Evolutionary conservation across 1,140 invertebrate genomes (phyloP).

Genomic region (Heliconius hermathena): DNA sequence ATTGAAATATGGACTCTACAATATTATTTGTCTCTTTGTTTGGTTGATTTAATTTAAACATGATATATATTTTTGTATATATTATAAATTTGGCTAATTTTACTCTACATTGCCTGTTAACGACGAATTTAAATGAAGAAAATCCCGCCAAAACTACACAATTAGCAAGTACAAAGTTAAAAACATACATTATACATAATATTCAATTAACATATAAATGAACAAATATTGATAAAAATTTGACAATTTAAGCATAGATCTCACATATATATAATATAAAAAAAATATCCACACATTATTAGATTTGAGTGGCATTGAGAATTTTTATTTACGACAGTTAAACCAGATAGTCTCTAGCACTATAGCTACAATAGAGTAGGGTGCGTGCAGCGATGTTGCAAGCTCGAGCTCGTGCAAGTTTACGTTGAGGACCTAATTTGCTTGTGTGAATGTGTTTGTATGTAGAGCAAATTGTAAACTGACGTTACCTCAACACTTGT

Average conservation of each 20-base stretch:
- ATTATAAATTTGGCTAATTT: no score
- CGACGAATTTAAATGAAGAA: background rate
- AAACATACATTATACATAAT: no score
- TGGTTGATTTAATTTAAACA: background rate
- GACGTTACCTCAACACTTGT: background rate
- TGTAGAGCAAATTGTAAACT: slow-evolving; percentile 22
- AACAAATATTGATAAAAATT: no score
- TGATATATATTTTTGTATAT: background rate
- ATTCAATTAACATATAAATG: no score
- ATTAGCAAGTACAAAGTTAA: no score
- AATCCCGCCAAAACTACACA: background rate
- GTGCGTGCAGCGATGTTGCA: slow-evolving; percentile 35
- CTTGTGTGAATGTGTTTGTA: background rate
- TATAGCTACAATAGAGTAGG: slow-evolving; percentile 29
- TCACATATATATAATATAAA: no score
- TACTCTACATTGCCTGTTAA: background rate
- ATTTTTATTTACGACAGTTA: slow-evolving; percentile 6
- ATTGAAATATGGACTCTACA: background rate
- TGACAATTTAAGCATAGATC: no score
- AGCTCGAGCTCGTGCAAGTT: slow-evolving; percentile 38
- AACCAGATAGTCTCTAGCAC: slow-evolving; percentile 2
- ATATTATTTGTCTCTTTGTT: background rate
- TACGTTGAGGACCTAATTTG: slow-evolving; percentile 25
- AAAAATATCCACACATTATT: background rate
- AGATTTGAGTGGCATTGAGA: slow-evolving; percentile 1